These are phyloP conservation scores for Eufriesea mexicana DNA, from an alignment of 1,140 invertebrate species.

Conservation along the genomic window DNA sequence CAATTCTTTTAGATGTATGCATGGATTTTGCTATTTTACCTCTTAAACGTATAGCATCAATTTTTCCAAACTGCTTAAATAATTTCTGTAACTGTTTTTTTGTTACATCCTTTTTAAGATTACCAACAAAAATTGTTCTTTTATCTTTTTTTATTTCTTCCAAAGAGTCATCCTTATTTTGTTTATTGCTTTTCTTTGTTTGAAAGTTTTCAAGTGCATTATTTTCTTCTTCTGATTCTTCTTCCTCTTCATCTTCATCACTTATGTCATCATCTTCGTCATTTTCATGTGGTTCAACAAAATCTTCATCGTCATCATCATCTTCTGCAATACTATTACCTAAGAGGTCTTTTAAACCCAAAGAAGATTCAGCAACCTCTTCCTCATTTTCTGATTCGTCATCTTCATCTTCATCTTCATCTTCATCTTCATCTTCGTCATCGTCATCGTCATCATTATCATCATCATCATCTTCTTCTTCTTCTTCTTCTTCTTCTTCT, in stretches of 20 bases:
- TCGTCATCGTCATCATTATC: slow-evolving; percentile 23
- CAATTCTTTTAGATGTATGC: slow-evolving; percentile 83
- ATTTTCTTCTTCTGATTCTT: slow-evolving; percentile 50
- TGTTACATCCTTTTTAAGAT: slow-evolving; percentile 83
- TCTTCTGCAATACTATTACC: slow-evolving; percentile 69
- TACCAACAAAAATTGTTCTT: slow-evolving; percentile 87
- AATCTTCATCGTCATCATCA: slow-evolving; percentile 75
- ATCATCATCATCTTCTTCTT: slow-evolving; percentile 27
- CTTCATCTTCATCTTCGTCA: slow-evolving; percentile 31
- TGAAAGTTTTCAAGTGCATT: slow-evolving; percentile 44
- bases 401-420: slow-evolving; percentile 50
- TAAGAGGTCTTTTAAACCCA: slow-evolving; percentile 63
- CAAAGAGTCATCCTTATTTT: slow-evolving; percentile 32
- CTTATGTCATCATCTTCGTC: slow-evolving; percentile 71
- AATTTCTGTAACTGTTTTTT: slow-evolving; percentile 83
- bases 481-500: slow-evolving; percentile 17
- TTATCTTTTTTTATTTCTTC: slow-evolving; percentile 70
- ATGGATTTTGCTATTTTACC: slow-evolving; percentile 83
- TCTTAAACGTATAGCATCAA: slow-evolving; percentile 85
- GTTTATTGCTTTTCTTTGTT: slow-evolving; percentile 16
- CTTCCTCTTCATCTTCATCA: slow-evolving; percentile 54
- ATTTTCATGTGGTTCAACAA: slow-evolving; percentile 61
- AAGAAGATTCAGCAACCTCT: slow-evolving; percentile 38
- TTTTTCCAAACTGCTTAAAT: slow-evolving; percentile 85
- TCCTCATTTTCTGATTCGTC: slow-evolving; percentile 48